These are phyloP conservation scores for Strigamia transsilvanica DNA, from an alignment of 2,888 invertebrate genomes.

Conservation along the genomic window DNA sequence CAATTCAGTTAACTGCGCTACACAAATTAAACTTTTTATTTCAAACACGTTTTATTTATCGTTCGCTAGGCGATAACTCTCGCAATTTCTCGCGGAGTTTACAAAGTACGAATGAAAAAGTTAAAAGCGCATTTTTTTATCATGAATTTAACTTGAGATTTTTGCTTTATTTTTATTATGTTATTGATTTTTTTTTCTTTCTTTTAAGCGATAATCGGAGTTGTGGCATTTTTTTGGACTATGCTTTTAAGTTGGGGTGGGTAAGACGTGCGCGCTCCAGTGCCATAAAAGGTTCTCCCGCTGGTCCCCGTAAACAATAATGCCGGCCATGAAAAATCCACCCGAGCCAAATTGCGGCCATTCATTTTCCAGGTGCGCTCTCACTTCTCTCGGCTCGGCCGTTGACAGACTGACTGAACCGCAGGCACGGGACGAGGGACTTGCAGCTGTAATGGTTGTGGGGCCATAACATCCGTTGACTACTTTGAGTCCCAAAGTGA, in stretches of 20 bases:
- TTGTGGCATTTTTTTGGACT: slow-evolving; percentile 15
- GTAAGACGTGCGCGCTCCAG: slow-evolving; percentile 34
- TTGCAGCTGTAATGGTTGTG: slow-evolving; percentile 37
- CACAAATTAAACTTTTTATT: not conserved
- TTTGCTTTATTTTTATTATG: slow-evolving; percentile 6
- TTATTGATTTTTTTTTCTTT: slow-evolving; percentile 27
- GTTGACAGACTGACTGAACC: slow-evolving; percentile 49
- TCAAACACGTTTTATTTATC: not conserved
- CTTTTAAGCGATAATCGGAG: slow-evolving; percentile 45
- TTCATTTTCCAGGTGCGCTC: slow-evolving; percentile 45
- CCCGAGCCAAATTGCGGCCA: slow-evolving; percentile 49
- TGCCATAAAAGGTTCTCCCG: slow-evolving; percentile 43
- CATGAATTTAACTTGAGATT: not conserved
- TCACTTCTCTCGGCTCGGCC: slow-evolving; percentile 17
- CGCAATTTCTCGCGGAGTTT: not conserved
- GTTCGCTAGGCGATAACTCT: not conserved
- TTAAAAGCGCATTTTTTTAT: not conserved
- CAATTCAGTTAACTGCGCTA: too few relatives aligned
- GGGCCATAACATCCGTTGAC: slow-evolving; percentile 33
- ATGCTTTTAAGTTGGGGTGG: slow-evolving; percentile 31
- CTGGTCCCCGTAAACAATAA: slow-evolving; percentile 49
- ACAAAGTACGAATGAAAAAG: slow-evolving; percentile 22
- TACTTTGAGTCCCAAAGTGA: slow-evolving; percentile 43
- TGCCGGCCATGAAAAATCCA: slow-evolving; percentile 49
- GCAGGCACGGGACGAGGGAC: slow-evolving; percentile 49